Conservation (phyloP, 2,797 vertebrate genomes). For the Danionella dracula region DNA sequence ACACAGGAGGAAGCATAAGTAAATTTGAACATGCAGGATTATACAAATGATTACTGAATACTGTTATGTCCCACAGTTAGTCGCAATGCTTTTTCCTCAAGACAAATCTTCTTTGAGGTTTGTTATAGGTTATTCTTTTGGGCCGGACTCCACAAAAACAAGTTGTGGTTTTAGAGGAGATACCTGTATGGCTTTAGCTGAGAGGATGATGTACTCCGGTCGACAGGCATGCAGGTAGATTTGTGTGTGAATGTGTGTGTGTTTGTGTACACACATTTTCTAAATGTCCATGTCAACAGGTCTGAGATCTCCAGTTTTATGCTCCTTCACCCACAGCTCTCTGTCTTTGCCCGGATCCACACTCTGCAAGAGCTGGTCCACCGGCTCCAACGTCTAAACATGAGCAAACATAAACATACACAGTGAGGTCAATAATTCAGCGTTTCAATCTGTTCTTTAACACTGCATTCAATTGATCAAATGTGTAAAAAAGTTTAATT, state of each 20-base stretch:
- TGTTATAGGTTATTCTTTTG: neutral
- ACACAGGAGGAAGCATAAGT: neutral
- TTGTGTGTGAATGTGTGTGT: slow-evolving; percentile 31
- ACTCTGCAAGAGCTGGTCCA: slow-evolving; percentile 91
- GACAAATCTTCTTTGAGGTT: neutral
- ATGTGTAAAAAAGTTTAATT: too few species aligned
- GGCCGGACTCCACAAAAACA: slow-evolving; percentile 3
- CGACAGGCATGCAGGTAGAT: slow-evolving; percentile 34
- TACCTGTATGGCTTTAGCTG: slow-evolving; percentile 43
- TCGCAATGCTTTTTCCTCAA: neutral
- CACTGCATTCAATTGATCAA: too few species aligned
- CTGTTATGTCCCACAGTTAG: neutral
- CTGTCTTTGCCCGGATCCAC: slow-evolving; percentile 95
- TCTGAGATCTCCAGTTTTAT: slow-evolving; percentile 89
- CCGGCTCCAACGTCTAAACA: slow-evolving; percentile 85
- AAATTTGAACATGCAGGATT: slow-evolving; percentile 10
- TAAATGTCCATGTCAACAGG: slow-evolving; percentile 97
- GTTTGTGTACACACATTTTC: slow-evolving; percentile 37
- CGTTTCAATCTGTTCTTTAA: too few species aligned
- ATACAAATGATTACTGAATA: neutral
- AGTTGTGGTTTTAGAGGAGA: slow-evolving; percentile 22
- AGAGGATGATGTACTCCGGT: slow-evolving; percentile 37
- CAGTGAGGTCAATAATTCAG: neutral
- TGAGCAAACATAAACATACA: slow-evolving; percentile 4
- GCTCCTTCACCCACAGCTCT: slow-evolving; percentile 96